Percentiles rank a stretch among this genome's conserved stretches.
These are phyloP conservation scores for Andrena chrysosceles DNA, from an alignment of 2,888 invertebrate species.

Conservation along the genomic window DNA sequence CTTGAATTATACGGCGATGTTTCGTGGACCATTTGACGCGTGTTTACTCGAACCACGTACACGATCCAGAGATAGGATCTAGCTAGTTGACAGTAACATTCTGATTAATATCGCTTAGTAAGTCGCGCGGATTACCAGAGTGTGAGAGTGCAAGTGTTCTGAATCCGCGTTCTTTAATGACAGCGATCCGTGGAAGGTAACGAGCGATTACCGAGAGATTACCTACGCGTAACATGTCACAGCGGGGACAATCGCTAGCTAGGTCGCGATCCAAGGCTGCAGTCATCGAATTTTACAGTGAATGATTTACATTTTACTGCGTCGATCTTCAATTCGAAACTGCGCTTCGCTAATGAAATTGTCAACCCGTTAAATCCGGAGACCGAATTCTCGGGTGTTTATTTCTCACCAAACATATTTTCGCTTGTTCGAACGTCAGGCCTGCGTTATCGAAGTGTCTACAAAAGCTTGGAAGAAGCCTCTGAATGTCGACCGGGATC, in stretches of 20 bases:
- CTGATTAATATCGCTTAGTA: background rate
- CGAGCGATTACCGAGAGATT: conserved; percentile 46
- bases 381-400: background rate
- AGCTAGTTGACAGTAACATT: background rate
- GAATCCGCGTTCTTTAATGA: conserved; percentile 46
- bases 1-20: too few relatives aligned
- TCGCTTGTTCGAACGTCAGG: too few relatives aligned
- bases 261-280: conserved; percentile 27
- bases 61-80: background rate
- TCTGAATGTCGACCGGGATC: background rate
- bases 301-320: conserved; percentile 10
- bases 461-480: too few relatives aligned
- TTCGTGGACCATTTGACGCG: too few relatives aligned
- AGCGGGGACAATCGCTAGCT: conserved; percentile 40
- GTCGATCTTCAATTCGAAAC: conserved; percentile 8
- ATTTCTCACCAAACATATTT: background rate
- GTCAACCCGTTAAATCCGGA: background rate
- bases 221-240: conserved; percentile 44
- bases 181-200: conserved; percentile 51
- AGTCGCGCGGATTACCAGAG: background rate
- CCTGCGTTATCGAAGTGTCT: background rate
- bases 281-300: conserved; percentile 29
- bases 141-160: background rate
- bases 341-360: background rate
- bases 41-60: too few relatives aligned